Evolutionary conservation across 1,140 invertebrate species (phyloP), one percentile per base, ranked within the genome.

Genomic region (Geopemphigus sp.): DNA sequence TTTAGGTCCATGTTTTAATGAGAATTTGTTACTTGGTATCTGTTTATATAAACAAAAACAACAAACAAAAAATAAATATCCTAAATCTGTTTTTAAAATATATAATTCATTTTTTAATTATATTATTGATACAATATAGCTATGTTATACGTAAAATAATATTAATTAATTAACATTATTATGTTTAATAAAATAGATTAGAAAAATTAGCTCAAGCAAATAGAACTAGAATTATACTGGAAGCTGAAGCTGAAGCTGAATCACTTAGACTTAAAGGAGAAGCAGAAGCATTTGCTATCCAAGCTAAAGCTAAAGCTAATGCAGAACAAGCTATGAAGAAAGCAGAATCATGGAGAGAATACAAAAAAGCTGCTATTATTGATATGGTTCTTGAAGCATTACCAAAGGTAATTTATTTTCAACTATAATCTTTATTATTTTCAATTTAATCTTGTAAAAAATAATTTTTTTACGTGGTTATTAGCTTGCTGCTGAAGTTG

Each of bases 361-460:
- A 98, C 85, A 94, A 95, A 82, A 95, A 94, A 82, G 96, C 97
- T 66, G 97, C 97, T 53, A 96, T 98, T 91, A 91, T 98, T 73
- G 96, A 98, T 84, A 98, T 98, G 96, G 91, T 98, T 84, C 89
- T 99, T 26, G 95, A 98, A 78, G 94, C 93, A n/a, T 86, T 98
- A 84, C 96, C 97, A 56, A 97, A 96, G 90, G 96, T 97, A 87
- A 82, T 81, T 63, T 74, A 4, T 8, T 12, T 50, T 1, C 5
- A 50, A 80, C 59, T 66, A 39, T 64, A 12, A 22, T 76, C 29
- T 5, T 24, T 24, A 57, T 5, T 24, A 54, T 70, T 1, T 19
- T 53, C 11, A 4, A 12, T 24, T 14, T 54, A 72, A 29, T n/a
- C 17, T 53, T 11, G 19, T 24, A n/a, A 59, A 17, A 63, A 12